Evolutionary conservation across 2,888 invertebrate genomes (phyloP).

Genomic region (Clanis bilineata): DNA sequence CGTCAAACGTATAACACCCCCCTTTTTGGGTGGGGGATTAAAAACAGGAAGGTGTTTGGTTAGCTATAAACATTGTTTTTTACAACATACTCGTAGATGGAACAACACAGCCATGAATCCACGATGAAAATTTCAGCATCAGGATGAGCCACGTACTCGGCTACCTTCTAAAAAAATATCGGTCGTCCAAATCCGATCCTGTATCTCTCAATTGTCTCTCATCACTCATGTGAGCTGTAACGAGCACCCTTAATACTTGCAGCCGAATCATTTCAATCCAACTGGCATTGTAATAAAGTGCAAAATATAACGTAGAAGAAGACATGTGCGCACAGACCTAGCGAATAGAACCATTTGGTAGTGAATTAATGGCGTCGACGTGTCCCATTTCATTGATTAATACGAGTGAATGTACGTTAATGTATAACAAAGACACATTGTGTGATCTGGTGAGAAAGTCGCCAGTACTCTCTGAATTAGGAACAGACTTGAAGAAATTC

Average conservation of each 20-base stretch:
- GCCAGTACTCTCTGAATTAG: background rate
- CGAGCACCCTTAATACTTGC: background rate
- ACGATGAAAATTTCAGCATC: too few relatives aligned
- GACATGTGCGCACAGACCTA: background rate
- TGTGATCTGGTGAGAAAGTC: background rate
- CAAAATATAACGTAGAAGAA: background rate
- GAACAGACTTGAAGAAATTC: background rate
- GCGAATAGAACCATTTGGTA: background rate
- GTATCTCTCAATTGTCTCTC: background rate
- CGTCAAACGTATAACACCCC: too few relatives aligned
- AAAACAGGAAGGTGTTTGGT: too few relatives aligned
- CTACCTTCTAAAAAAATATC: background rate
- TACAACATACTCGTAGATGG: too few relatives aligned
- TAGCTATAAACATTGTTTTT: too few relatives aligned
- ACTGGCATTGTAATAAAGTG: background rate
- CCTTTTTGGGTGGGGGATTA: too few relatives aligned
- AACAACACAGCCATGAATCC: background rate
- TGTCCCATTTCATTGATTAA: slow-evolving; percentile 9
- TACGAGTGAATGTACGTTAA: background rate
- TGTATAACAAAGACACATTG: background rate
- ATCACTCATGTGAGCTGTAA: background rate
- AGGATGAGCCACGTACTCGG: background rate
- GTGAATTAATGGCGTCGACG: slow-evolving; percentile 6
- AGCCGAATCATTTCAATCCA: background rate
- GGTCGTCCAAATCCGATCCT: background rate